phyloP scores from a whole-genome alignment of 2,888 invertebrate genomes.

The Amphipoea lucens region DNA sequence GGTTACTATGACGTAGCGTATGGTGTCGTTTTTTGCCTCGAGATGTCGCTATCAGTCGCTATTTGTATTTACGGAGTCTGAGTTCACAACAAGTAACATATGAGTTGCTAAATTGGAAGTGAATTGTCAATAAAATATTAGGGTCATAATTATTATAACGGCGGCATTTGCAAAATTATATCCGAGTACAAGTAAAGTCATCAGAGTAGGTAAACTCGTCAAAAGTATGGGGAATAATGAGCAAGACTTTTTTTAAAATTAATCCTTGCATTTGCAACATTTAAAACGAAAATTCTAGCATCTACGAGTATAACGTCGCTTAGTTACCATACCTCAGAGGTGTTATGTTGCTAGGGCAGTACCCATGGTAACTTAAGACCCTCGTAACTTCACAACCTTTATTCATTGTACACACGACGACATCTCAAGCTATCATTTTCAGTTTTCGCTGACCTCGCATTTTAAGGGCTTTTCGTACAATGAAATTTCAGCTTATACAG shows the following conservation, averaged over 20 bases:
- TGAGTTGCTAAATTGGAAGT: not conserved
- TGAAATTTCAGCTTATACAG: not conserved
- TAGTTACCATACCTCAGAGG: not conserved
- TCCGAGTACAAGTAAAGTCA: not conserved
- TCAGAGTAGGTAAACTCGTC: too few relatives aligned
- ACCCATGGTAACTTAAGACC: too few relatives aligned
- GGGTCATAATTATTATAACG: not conserved
- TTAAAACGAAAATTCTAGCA: not conserved
- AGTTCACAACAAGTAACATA: too few relatives aligned
- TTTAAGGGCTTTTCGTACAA: not conserved
- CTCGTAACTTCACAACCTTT: not conserved
- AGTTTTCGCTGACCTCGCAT: not conserved
- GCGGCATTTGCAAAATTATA: not conserved
- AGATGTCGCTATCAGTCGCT: too few relatives aligned
- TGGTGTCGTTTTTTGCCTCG: too few relatives aligned
- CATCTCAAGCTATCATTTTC: not conserved
- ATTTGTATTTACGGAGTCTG: too few relatives aligned
- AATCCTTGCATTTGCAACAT: not conserved
- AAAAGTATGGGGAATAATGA: not conserved
- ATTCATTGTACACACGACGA: not conserved
- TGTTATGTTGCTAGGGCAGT: too few relatives aligned
- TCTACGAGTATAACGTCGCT: not conserved
- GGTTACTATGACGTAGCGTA: too few relatives aligned
- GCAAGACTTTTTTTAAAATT: not conserved
- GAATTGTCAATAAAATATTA: not conserved